Evolutionary conservation across 2,113 vertebrate species (phyloP).

Genomic region (Manacus vitellinus): DNA sequence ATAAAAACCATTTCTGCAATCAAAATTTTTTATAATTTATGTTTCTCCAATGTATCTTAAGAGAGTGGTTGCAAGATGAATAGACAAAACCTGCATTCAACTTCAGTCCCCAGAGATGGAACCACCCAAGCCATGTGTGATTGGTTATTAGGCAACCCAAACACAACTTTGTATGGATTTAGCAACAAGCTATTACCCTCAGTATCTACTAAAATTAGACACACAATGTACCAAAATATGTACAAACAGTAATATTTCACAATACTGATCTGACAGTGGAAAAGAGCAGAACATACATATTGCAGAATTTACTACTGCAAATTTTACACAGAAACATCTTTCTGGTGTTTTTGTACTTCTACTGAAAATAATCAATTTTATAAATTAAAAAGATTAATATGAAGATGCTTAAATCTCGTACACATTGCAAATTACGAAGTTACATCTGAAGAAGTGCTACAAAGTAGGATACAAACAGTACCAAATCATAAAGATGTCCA

Average conservation of each 20-base stretch:
- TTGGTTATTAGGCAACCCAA: background rate
- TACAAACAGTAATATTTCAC: slow-evolving; percentile 4
- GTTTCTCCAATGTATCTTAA: background rate
- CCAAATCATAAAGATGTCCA: fast-evolving
- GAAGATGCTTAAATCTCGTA: background rate
- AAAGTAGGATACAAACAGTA: background rate
- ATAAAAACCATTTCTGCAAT: background rate
- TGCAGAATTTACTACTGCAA: background rate
- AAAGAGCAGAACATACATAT: background rate
- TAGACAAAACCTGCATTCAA: background rate
- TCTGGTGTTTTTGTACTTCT: background rate
- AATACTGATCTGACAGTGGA: background rate
- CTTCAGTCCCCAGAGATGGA: background rate
- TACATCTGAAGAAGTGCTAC: background rate
- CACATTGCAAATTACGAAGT: fast-evolving
- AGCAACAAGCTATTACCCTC: slow-evolving; percentile 10
- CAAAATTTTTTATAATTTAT: background rate
- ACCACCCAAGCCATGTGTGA: fast-evolving
- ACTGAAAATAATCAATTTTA: background rate
- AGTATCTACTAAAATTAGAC: slow-evolving; percentile 11
- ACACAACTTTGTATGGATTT: background rate
- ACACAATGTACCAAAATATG: background rate
- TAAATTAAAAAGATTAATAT: background rate
- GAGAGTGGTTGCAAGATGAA: background rate
- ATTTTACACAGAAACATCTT: background rate